A percentile compares a stretch with the other conserved stretches of the same genome.
Conservation (phyloP, 2,113 vertebrate genomes). For the Hyaena hyaena region DNA sequence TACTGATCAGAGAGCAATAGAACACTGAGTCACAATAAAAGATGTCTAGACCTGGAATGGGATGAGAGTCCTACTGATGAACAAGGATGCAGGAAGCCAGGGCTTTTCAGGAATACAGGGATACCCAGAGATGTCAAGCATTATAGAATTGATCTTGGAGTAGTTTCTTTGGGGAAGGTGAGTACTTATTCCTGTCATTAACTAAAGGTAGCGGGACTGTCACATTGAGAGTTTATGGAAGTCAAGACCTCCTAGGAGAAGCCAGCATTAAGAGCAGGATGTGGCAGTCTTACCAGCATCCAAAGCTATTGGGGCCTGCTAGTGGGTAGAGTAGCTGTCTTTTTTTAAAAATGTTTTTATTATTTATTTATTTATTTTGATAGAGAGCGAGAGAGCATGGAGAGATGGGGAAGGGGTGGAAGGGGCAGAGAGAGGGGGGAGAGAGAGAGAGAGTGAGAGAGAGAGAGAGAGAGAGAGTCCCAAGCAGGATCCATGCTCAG, state of each 20-base stretch:
- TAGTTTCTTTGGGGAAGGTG: neutral
- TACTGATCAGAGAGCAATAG: neutral
- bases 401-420: too few relatives aligned
- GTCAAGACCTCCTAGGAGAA: neutral
- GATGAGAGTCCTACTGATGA: neutral
- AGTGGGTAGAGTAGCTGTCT: neutral
- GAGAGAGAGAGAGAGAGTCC: too few relatives aligned
- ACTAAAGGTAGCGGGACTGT: neutral
- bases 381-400: too few relatives aligned
- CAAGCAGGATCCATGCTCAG: too few relatives aligned
- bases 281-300: neutral
- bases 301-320: neutral
- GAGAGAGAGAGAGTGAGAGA: too few relatives aligned
- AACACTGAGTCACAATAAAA: neutral
- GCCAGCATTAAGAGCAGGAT: neutral
- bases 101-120: neutral
- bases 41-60: neutral
- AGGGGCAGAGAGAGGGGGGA: too few relatives aligned
- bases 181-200: neutral
- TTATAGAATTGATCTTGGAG: neutral
- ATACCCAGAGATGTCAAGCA: neutral
- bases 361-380: too few relatives aligned
- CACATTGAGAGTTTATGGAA: neutral
- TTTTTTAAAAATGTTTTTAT: neutral
- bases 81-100: neutral